A percentile compares a stretch with the other conserved stretches of the same genome.
Conservation (phyloP, 2,797 vertebrate genomes). For the Mus minutoides region DNA sequence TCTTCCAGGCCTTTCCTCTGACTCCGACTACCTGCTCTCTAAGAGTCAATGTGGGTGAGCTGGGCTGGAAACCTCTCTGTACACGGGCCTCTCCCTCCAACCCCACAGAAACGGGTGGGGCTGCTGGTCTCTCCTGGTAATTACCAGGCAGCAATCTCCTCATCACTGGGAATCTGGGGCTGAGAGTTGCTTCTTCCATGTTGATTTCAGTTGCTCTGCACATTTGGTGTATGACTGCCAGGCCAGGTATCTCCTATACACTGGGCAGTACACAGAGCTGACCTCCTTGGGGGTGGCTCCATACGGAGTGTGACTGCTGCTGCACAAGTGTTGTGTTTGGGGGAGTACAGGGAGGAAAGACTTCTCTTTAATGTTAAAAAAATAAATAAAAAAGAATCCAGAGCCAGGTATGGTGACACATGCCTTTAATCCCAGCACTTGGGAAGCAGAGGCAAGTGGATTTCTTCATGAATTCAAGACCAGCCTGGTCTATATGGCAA, state of each 20-base stretch:
- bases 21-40: background rate
- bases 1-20: background rate
- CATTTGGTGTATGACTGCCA: fast-evolving
- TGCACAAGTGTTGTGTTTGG: background rate
- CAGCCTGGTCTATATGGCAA: background rate
- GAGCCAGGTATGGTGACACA: background rate
- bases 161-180: fast-evolving
- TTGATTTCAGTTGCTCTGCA: fast-evolving
- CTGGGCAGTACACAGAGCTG: background rate
- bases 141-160: background rate
- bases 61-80: fast-evolving
- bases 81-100: no score
- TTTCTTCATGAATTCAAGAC: background rate
- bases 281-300: fast-evolving
- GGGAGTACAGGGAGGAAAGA: background rate
- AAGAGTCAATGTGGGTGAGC: fast-evolving
- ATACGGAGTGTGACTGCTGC: fast-evolving
- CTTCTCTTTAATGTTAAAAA: background rate
- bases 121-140: background rate
- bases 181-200: background rate
- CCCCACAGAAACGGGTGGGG: background rate
- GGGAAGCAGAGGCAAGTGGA: background rate
- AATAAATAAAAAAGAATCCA: background rate
- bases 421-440: background rate
- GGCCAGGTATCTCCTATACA: fast-evolving